Conservation (phyloP, 2,888 invertebrate genomes). For the Macrophya alboannulata region DNA sequence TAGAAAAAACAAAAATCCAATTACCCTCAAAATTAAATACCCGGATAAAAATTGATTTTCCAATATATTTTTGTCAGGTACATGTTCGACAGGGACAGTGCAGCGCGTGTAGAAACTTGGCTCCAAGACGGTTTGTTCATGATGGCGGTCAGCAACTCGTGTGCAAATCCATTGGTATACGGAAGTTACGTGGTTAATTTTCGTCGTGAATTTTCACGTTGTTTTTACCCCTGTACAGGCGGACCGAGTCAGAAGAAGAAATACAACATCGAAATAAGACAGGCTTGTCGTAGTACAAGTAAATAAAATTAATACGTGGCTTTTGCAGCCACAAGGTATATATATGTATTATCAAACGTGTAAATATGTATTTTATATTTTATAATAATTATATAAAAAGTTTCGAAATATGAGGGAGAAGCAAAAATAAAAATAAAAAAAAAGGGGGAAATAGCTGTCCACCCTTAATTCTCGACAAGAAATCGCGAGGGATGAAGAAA, state of each 20-base stretch:
- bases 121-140: slow-evolving; percentile 88
- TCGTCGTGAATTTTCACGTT: slow-evolving; percentile 77
- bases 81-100: slow-evolving; percentile 86
- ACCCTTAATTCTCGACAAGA: neutral
- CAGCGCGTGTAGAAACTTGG: slow-evolving; percentile 84
- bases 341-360: slow-evolving; percentile 50
- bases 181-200: slow-evolving; percentile 87
- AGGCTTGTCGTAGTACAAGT: slow-evolving; percentile 61
- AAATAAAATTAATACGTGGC: neutral
- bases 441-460: neutral
- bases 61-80: slow-evolving; percentile 82
- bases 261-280: slow-evolving; percentile 36
- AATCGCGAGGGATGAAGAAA: neutral
- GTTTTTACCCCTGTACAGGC: slow-evolving; percentile 66
- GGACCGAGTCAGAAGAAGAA: neutral
- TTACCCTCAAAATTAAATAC: too few species aligned
- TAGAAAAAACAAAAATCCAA: too few species aligned
- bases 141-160: slow-evolving; percentile 91
- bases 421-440: neutral
- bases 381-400: slow-evolving; percentile 13
- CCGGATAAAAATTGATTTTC: too few species aligned
- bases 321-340: slow-evolving; percentile 21
- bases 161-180: slow-evolving; percentile 91
- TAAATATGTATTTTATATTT: slow-evolving; percentile 25
- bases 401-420: neutral